Conservation (phyloP, 1,140 invertebrate genomes). For the Drosophila repletoides region DNA sequence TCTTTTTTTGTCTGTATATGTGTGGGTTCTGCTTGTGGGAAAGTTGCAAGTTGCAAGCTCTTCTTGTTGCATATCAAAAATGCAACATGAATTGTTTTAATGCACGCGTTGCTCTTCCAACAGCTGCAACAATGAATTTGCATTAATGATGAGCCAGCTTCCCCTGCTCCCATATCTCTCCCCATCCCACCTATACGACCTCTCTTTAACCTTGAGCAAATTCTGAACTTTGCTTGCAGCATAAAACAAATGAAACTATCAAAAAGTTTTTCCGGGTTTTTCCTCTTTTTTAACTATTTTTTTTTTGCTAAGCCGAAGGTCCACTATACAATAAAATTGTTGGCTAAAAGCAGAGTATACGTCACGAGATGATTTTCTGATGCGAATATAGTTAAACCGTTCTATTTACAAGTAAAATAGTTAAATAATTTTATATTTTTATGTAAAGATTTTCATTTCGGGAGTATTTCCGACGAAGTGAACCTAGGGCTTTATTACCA, state of each 20-base stretch:
- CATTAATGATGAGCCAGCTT: slow-evolving; percentile 70
- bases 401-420: too few relatives aligned
- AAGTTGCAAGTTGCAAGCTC: slow-evolving; percentile 26
- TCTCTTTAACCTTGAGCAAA: slow-evolving; percentile 39
- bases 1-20: slow-evolving; percentile 22
- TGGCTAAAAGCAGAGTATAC: slow-evolving; percentile 36
- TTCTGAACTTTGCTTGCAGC: slow-evolving; percentile 60
- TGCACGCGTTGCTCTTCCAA: slow-evolving; percentile 29
- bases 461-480: too few relatives aligned
- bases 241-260: slow-evolving; percentile 72
- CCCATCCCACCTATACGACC: too few relatives aligned
- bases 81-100: slow-evolving; percentile 69
- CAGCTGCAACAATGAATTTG: slow-evolving; percentile 74
- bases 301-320: slow-evolving; percentile 19
- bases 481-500: slow-evolving; percentile 28
- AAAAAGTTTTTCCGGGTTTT: slow-evolving; percentile 27
- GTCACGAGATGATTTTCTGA: too few relatives aligned
- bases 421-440: too few relatives aligned
- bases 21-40: slow-evolving; percentile 17
- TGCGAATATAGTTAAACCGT: too few relatives aligned
- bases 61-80: slow-evolving; percentile 57
- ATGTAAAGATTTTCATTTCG: too few relatives aligned
- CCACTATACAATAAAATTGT: too few relatives aligned
- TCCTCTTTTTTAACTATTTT: slow-evolving; percentile 31
- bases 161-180: neutral